Percentiles rank a stretch among this genome's conserved stretches.
These are phyloP conservation scores for Chrysoperla carnea DNA, from an alignment of 1,140 invertebrate species.

Conservation along the genomic window DNA sequence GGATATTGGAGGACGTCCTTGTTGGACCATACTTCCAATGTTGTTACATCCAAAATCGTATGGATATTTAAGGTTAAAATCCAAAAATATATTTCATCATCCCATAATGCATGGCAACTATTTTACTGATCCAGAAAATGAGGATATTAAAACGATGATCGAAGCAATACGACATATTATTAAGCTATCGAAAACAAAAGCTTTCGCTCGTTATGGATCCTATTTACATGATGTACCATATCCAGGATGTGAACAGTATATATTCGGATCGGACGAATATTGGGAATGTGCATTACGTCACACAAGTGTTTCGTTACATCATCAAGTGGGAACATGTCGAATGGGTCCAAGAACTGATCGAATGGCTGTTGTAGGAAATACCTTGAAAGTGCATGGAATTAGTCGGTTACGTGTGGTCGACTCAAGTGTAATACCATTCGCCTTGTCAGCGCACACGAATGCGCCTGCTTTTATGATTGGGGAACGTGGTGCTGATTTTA, in stretches of 20 bases:
- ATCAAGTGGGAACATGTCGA: slow-evolving; percentile 50
- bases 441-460: slow-evolving; percentile 50
- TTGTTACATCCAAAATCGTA: slow-evolving; percentile 53
- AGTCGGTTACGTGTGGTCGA: slow-evolving; percentile 51
- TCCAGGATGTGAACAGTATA: slow-evolving; percentile 32
- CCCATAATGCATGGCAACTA: slow-evolving; percentile 62
- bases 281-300: slow-evolving; percentile 55
- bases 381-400: slow-evolving; percentile 50
- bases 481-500: slow-evolving; percentile 69
- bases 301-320: slow-evolving; percentile 42
- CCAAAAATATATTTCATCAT: slow-evolving; percentile 50
- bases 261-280: slow-evolving; percentile 42
- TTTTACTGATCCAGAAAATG: slow-evolving; percentile 31
- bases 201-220: slow-evolving; percentile 37
- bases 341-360: slow-evolving; percentile 53
- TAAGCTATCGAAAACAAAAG: slow-evolving; percentile 32
- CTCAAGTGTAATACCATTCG: slow-evolving; percentile 52
- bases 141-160: slow-evolving; percentile 43
- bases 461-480: slow-evolving; percentile 68
- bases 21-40: slow-evolving; percentile 49
- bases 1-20: slow-evolving; percentile 29
- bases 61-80: slow-evolving; percentile 44
- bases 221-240: slow-evolving; percentile 32
- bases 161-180: slow-evolving; percentile 45
- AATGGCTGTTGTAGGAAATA: slow-evolving; percentile 51